Conservation (phyloP, 2,888 invertebrate species). For the Frankliniella fusca region DNA sequence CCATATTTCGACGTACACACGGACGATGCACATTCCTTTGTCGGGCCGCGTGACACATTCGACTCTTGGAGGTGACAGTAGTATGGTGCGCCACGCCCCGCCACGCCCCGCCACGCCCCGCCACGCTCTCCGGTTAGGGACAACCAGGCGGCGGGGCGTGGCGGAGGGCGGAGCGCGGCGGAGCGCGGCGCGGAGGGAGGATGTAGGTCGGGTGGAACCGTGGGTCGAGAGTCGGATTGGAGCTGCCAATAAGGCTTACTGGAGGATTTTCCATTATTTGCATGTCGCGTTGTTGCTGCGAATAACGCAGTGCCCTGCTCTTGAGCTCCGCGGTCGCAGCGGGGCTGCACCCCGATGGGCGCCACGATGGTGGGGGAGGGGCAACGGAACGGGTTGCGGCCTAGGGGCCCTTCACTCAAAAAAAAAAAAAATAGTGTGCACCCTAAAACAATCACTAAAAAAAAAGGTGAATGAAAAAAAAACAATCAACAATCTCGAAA, state of each 20-base stretch:
- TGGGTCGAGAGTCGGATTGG: constrained; percentile 8
- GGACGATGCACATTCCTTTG: neutral
- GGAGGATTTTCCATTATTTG: neutral
- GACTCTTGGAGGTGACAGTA: neutral
- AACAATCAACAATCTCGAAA: too few relatives aligned
- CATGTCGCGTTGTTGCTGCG: constrained; percentile 3
- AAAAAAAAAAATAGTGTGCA: too few relatives aligned
- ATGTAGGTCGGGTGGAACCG: neutral
- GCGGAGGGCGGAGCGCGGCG: neutral
- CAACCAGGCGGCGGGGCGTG: neutral
- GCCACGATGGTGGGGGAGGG: too few relatives aligned
- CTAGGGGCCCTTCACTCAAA: too few relatives aligned
- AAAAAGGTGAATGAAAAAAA: too few relatives aligned
- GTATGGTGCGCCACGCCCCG: neutral
- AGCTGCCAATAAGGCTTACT: neutral
- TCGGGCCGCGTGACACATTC: neutral
- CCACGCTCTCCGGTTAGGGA: neutral
- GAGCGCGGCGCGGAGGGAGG: neutral
- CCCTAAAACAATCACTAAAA: too few relatives aligned
- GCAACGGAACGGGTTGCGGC: too few relatives aligned
- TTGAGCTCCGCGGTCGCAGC: neutral
- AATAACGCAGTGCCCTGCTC: neutral
- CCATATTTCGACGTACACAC: too few relatives aligned
- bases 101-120: too few relatives aligned
- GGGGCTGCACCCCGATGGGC: neutral